Percentiles rank a stretch among this genome's conserved stretches.
Evolutionary conservation across 2,888 invertebrate species (phyloP).

Genomic region (Scrobipalpa costella): DNA sequence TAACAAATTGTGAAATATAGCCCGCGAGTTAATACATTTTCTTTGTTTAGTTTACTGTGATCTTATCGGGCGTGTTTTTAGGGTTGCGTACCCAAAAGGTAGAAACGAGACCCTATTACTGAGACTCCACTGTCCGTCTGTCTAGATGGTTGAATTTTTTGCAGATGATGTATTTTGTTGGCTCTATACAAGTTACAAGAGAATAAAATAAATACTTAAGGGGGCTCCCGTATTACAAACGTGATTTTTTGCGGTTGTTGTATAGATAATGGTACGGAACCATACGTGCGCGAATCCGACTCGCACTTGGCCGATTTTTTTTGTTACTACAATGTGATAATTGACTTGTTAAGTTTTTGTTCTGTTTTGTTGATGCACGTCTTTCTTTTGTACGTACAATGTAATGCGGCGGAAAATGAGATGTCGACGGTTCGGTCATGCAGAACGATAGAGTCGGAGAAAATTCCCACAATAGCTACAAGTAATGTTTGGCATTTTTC

Average conservation of each 20-base stretch:
- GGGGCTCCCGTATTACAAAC: too few relatives aligned
- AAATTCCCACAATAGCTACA: slow-evolving; percentile 59
- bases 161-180: too few relatives aligned
- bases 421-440: slow-evolving; percentile 9
- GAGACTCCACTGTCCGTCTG: too few relatives aligned
- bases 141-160: too few relatives aligned
- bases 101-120: too few relatives aligned
- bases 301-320: too few relatives aligned
- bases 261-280: too few relatives aligned
- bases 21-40: slow-evolving; percentile 24
- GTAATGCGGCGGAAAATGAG: background rate
- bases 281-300: too few relatives aligned
- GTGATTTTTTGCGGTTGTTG: too few relatives aligned
- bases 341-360: slow-evolving; percentile 42
- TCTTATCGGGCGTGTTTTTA: background rate
- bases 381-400: background rate
- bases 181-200: too few relatives aligned
- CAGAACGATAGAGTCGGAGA: slow-evolving; percentile 35
- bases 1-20: slow-evolving; percentile 58
- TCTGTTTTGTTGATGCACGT: slow-evolving; percentile 28
- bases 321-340: slow-evolving; percentile 9
- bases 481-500: slow-evolving; percentile 59
- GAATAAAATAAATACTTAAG: too few relatives aligned
- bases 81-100: too few relatives aligned
- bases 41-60: slow-evolving; percentile 31